Conservation (phyloP, 2,888 invertebrate species). For the Tiliacea citrago region DNA sequence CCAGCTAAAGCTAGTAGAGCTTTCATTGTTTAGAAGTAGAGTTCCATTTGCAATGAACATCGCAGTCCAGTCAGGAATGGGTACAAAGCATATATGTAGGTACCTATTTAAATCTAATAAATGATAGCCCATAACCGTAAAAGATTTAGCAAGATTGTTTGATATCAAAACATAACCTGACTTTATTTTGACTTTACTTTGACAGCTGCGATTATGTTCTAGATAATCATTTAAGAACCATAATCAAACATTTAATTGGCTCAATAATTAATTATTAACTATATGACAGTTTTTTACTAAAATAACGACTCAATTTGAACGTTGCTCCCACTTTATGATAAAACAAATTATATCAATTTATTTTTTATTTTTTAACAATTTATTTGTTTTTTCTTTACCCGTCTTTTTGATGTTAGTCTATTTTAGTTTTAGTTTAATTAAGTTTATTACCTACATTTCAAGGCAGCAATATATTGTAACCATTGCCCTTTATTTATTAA, state of each 20-base stretch:
- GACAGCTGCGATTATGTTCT: background rate
- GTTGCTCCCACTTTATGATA: background rate
- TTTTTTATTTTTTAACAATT: no score
- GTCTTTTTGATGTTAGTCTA: no score
- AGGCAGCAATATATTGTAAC: no score
- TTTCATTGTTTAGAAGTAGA: background rate
- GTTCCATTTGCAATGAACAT: background rate
- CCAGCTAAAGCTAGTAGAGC: no score
- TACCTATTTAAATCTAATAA: background rate
- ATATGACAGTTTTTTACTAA: background rate
- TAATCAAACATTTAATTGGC: conserved; percentile 11
- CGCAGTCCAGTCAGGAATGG: background rate
- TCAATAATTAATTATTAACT: background rate
- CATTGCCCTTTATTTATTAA: no score
- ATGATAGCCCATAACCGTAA: background rate
- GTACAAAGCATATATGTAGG: background rate
- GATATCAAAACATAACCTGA: background rate
- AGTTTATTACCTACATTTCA: no score
- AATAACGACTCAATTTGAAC: conserved; percentile 1
- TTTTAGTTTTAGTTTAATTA: no score
- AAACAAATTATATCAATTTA: conserved; percentile 1
- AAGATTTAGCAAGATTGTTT: background rate
- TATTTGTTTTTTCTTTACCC: no score
- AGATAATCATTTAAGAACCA: background rate
- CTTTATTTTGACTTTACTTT: no score